A percentile compares a stretch with the other conserved stretches of the same genome.
These are phyloP conservation scores for Bradypus variegatus DNA, from an alignment of 2,797 vertebrate species.

Conservation along the genomic window DNA sequence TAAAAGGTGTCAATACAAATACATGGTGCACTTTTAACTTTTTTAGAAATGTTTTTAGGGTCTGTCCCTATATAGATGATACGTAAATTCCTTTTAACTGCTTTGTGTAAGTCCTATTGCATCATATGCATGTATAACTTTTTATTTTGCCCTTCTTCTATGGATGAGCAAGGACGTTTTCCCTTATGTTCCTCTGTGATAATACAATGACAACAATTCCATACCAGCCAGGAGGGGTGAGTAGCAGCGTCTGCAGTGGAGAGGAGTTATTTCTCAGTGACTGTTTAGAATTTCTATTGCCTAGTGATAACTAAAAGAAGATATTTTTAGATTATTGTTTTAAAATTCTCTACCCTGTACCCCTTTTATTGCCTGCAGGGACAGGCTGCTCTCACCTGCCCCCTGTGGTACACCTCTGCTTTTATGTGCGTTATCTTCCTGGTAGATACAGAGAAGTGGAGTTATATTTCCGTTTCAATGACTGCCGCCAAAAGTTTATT, in stretches of 20 bases:
- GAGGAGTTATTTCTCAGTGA: not conserved
- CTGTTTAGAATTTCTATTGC: not conserved
- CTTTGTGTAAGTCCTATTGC: not conserved
- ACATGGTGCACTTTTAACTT: not conserved
- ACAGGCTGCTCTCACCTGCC: not conserved
- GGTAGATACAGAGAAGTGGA: not conserved
- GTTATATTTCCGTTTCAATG: not conserved
- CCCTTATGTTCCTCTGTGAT: not conserved
- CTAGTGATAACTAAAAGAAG: not conserved
- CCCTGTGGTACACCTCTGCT: not conserved
- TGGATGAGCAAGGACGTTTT: not conserved
- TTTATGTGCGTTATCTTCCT: not conserved
- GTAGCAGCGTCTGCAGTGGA: too few relatives aligned
- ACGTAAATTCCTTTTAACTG: not conserved
- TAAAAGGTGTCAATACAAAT: not conserved
- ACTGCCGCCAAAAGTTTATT: not conserved
- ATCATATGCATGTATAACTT: not conserved
- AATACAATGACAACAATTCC: not conserved
- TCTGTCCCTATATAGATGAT: too few relatives aligned
- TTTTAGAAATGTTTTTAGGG: not conserved
- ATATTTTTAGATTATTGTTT: not conserved
- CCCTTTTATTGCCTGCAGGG: fast-evolving
- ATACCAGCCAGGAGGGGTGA: too few relatives aligned
- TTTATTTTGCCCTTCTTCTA: not conserved
- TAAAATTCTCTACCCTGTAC: not conserved